phyloP scores from a whole-genome alignment of 2,113 vertebrate species.

The Steatornis caripensis region DNA sequence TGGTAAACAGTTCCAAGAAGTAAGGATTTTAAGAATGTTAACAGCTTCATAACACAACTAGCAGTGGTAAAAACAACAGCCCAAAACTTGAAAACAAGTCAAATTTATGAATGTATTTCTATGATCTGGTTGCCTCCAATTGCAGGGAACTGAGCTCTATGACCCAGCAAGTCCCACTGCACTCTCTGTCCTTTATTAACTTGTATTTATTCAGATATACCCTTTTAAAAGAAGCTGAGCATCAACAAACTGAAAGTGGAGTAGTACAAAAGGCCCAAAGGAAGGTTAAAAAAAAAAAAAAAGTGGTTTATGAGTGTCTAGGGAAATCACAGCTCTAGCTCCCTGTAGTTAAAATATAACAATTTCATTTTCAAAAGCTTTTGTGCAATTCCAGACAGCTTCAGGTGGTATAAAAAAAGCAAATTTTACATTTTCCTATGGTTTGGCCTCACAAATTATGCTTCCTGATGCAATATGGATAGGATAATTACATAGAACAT shows the following conservation, averaged over 20 bases:
- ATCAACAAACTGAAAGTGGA: neutral
- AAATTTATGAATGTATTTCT: neutral
- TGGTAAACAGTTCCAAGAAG: neutral
- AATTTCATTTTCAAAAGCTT: constrained; percentile 2
- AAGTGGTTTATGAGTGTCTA: neutral
- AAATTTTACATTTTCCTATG: neutral
- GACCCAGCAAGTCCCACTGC: neutral
- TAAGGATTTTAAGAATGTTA: neutral
- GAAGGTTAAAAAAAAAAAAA: constrained; percentile 36
- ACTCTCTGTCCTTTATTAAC: constrained; percentile 36
- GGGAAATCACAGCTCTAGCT: constrained; percentile 28
- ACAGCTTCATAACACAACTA: neutral
- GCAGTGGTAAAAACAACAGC: neutral
- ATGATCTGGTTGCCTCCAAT: neutral
- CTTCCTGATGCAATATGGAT: neutral
- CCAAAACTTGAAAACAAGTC: neutral
- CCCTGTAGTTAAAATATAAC: neutral
- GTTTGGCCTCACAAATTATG: neutral
- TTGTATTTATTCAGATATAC: constrained; percentile 29
- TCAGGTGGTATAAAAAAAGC: neutral
- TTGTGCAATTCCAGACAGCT: neutral
- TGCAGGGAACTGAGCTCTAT: neutral
- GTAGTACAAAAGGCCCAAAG: constrained; percentile 8
- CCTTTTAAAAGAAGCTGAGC: constrained; percentile 21
- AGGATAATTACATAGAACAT: neutral